A percentile compares a stretch with the other conserved stretches of the same genome.
phyloP scores from a whole-genome alignment of 1,140 invertebrate species.

The Drosophila varians region DNA sequence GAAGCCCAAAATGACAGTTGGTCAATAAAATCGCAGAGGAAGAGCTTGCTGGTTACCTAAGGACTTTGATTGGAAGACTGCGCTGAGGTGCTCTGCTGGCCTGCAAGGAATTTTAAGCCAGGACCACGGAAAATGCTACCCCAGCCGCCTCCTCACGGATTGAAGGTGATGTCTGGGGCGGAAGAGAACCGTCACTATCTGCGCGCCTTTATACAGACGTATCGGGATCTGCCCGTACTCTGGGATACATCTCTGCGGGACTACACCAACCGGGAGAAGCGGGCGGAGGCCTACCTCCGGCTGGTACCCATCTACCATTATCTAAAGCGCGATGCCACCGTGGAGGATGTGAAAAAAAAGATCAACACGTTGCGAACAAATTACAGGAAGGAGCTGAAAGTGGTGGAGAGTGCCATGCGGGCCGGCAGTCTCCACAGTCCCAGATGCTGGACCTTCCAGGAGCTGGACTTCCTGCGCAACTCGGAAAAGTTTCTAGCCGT shows the following conservation, averaged over 20 bases:
- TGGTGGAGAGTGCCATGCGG: conserved; percentile 70
- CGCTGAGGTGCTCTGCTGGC: background rate
- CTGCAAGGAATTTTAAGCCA: background rate
- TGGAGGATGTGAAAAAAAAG: conserved; percentile 80
- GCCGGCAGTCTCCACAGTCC: conserved; percentile 68
- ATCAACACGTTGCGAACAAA: conserved; percentile 78
- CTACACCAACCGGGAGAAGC: conserved; percentile 78
- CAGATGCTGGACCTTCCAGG: conserved; percentile 78
- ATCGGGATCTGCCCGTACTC: conserved; percentile 71
- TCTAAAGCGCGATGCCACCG: conserved; percentile 73
- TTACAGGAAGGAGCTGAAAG: conserved; percentile 77
- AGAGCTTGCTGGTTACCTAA: conserved; percentile 8
- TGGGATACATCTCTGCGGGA: conserved; percentile 79
- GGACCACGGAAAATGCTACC: conserved; percentile 49
- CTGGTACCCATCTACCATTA: conserved; percentile 79
- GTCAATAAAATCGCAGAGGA: conserved; percentile 67
- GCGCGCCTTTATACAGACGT: conserved; percentile 75
- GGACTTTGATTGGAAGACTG: background rate
- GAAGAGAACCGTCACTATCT: conserved; percentile 78
- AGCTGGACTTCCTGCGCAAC: conserved; percentile 75
- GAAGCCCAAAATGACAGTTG: conserved; percentile 62
- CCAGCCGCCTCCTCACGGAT: conserved; percentile 48
- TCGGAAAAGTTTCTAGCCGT: conserved; percentile 78
- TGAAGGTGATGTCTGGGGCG: conserved; percentile 72
- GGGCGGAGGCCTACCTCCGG: conserved; percentile 72